These are phyloP conservation scores for Colistium nudipinnis DNA, from an alignment of 2,113 vertebrate species.

Conservation along the genomic window DNA sequence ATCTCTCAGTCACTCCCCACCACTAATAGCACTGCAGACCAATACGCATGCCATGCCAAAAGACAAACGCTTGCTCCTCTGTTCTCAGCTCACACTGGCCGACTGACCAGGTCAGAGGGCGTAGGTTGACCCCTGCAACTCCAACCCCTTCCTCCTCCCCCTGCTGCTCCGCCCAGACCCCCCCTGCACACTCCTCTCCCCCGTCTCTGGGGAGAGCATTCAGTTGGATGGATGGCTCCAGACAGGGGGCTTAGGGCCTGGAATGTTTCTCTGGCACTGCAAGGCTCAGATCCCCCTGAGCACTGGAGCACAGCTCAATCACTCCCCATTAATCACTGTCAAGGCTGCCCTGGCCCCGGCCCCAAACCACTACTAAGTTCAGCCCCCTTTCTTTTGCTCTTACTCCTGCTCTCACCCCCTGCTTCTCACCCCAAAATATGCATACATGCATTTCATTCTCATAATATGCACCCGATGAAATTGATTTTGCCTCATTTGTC, in stretches of 20 bases:
- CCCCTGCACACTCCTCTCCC: constrained; percentile 43
- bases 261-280: constrained; percentile 82
- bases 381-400: constrained; percentile 50
- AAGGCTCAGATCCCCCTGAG: constrained; percentile 73
- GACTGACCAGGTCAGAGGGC: constrained; percentile 78
- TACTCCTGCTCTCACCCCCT: constrained; percentile 32
- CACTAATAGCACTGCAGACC: background rate
- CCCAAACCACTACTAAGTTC: constrained; percentile 49
- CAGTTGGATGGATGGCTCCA: constrained; percentile 82
- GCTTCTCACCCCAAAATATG: constrained; percentile 18
- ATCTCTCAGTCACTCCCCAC: background rate
- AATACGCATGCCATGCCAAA: background rate
- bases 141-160: constrained; percentile 38
- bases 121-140: constrained; percentile 63
- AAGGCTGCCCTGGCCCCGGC: constrained; percentile 65
- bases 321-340: constrained; percentile 86
- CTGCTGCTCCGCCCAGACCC: constrained; percentile 59
- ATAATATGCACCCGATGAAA: constrained; percentile 12
- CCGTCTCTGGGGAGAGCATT: constrained; percentile 71
- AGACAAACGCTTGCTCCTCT: constrained; percentile 36
- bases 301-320: constrained; percentile 81
- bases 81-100: constrained; percentile 35
- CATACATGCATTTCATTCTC: constrained; percentile 31
- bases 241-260: constrained; percentile 77
- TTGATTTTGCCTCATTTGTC: background rate